Evolutionary conservation across 2,888 invertebrate species (phyloP).

Genomic region (Habroteleia sp.): DNA sequence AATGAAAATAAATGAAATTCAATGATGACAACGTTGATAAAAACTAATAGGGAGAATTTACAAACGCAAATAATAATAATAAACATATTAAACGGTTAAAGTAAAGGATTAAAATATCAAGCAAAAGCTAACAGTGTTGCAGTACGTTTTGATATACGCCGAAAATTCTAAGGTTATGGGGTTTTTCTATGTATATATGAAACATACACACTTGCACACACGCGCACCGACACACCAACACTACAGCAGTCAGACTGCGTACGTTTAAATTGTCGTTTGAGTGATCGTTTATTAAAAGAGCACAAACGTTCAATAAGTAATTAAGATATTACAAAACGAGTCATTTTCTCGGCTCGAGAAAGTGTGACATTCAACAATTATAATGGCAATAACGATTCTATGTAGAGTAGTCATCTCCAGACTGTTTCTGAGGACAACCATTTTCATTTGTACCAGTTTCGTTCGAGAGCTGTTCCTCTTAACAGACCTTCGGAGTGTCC

Average conservation of each 20-base stretch:
- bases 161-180: slow-evolving; percentile 69
- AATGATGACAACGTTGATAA: slow-evolving; percentile 22
- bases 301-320: slow-evolving; percentile 57
- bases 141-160: slow-evolving; percentile 69
- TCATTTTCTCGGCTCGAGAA: slow-evolving; percentile 61
- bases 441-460: neutral
- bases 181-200: slow-evolving; percentile 70
- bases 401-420: slow-evolving; percentile 16
- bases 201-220: slow-evolving; percentile 55
- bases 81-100: slow-evolving; percentile 20
- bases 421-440: slow-evolving; percentile 18
- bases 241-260: slow-evolving; percentile 64
- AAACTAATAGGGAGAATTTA: slow-evolving; percentile 31
- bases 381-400: slow-evolving; percentile 45
- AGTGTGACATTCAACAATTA: slow-evolving; percentile 38
- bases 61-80: slow-evolving; percentile 31
- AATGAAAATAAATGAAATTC: slow-evolving; percentile 1
- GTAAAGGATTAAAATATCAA: slow-evolving; percentile 24
- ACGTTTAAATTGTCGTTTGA: slow-evolving; percentile 67
- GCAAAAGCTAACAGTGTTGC: slow-evolving; percentile 45
- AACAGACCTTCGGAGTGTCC: slow-evolving; percentile 1
- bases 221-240: slow-evolving; percentile 62
- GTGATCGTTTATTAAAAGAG: slow-evolving; percentile 57
- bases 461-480: too few species aligned
- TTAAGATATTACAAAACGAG: slow-evolving; percentile 40